phyloP scores from a whole-genome alignment of 2,888 invertebrate genomes.

The Diloba caeruleocephala region DNA sequence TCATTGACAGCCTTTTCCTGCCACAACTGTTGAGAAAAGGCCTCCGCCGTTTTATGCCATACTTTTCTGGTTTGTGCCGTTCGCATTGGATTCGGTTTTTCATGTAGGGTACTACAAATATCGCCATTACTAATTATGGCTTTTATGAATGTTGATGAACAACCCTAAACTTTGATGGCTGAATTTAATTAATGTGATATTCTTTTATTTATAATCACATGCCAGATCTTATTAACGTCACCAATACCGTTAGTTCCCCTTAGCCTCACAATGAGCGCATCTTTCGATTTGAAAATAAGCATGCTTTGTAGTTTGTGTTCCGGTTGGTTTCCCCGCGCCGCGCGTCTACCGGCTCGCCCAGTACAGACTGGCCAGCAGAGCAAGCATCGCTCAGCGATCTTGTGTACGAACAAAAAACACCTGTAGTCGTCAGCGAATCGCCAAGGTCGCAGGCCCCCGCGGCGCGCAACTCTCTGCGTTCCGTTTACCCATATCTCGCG shows the following conservation, averaged over 20 bases:
- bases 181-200: background rate
- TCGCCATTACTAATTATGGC: too few relatives aligned
- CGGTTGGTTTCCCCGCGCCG: slow-evolving; percentile 71
- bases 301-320: slow-evolving; percentile 74
- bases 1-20: too few relatives aligned
- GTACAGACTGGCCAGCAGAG: slow-evolving; percentile 65
- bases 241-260: slow-evolving; percentile 44
- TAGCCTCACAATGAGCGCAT: slow-evolving; percentile 37
- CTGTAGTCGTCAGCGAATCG: slow-evolving; percentile 86
- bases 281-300: slow-evolving; percentile 55
- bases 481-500: slow-evolving; percentile 88
- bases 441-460: slow-evolving; percentile 86
- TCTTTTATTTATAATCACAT: background rate
- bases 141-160: background rate
- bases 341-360: slow-evolving; percentile 58
- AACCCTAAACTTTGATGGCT: slow-evolving; percentile 17
- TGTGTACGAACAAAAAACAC: slow-evolving; percentile 86
- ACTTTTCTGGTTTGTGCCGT: too few relatives aligned
- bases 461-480: slow-evolving; percentile 81
- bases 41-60: too few relatives aligned
- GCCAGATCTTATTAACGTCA: too few relatives aligned
- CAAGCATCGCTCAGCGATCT: slow-evolving; percentile 72
- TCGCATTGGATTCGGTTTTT: too few relatives aligned
- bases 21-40: too few relatives aligned
- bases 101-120: too few relatives aligned